phyloP scores from a whole-genome alignment of 64 coral and sea anemone genomes.

The Dendrophyllia cribrosa region DNA sequence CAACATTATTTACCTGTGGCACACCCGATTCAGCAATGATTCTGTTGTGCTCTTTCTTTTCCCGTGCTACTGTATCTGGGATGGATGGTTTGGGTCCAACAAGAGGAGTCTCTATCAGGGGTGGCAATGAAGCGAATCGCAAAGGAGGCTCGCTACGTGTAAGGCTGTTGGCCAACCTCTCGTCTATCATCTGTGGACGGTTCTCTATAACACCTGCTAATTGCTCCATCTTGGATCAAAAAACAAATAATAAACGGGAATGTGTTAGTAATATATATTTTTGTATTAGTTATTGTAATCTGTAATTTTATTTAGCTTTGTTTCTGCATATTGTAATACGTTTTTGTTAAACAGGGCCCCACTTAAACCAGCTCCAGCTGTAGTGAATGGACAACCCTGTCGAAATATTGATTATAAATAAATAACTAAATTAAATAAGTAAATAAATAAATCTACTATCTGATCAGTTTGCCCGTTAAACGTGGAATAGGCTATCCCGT shows the following conservation, averaged over 20 bases:
- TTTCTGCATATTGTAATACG: too few relatives aligned
- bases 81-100: background rate
- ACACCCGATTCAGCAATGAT: constrained; percentile 17
- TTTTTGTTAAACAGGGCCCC: too few relatives aligned
- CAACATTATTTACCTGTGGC: constrained; percentile 42
- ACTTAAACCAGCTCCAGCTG: too few relatives aligned
- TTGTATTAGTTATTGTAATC: too few relatives aligned
- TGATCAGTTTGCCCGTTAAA: too few relatives aligned
- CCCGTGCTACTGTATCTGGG: background rate
- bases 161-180: constrained; percentile 6
- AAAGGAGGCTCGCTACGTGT: constrained; percentile 1
- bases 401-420: too few relatives aligned
- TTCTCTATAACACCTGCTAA: constrained; percentile 68
- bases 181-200: constrained; percentile 30
- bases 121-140: constrained; percentile 22
- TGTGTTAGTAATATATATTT: too few relatives aligned
- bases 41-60: constrained; percentile 27
- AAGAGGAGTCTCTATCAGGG: constrained; percentile 46
- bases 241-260: background rate
- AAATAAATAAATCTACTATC: too few relatives aligned
- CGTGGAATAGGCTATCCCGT: too few relatives aligned
- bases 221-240: constrained; percentile 15
- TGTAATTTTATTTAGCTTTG: too few relatives aligned
- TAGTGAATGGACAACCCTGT: too few relatives aligned
- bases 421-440: too few relatives aligned